A percentile compares a stretch with the other conserved stretches of the same genome.
phyloP scores from a whole-genome alignment of 2,888 invertebrate genomes.

The Scelioninae gen. 2 region DNA sequence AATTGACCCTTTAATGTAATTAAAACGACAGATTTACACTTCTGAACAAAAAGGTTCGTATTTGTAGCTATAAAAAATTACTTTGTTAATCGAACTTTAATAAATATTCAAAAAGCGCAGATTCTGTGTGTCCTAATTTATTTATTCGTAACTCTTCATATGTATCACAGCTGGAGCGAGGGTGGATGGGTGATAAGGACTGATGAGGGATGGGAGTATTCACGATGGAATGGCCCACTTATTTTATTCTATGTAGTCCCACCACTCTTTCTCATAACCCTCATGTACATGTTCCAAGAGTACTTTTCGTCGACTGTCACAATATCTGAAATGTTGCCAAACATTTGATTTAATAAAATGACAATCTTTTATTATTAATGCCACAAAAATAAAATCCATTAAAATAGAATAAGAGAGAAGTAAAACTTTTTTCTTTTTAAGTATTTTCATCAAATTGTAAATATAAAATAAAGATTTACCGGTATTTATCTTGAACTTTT shows the following conservation, averaged over 20 bases:
- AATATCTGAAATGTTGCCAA: conserved; percentile 87
- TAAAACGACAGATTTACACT: not conserved
- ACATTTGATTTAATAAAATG: too few species aligned
- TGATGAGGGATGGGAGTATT: conserved; percentile 18
- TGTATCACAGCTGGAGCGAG: conserved; percentile 74
- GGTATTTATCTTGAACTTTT: conserved; percentile 97
- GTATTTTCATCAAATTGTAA: not conserved
- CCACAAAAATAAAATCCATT: conserved; percentile 33
- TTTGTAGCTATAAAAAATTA: conserved; percentile 5
- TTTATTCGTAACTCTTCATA: not conserved
- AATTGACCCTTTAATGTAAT: conserved; percentile 6
- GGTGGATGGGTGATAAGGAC: conserved; percentile 63
- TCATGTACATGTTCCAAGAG: conserved; percentile 98
- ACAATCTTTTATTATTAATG: not conserved
- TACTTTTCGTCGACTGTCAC: conserved; percentile 96
- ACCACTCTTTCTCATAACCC: conserved; percentile 98
- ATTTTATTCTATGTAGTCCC: conserved; percentile 93
- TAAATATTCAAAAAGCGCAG: conserved; percentile 14
- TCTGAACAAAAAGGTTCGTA: too few species aligned
- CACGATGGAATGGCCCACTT: conserved; percentile 36
- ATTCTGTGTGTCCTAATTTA: not conserved
- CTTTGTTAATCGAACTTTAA: conserved; percentile 2
- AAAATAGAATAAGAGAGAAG: too few species aligned
- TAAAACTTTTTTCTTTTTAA: too few species aligned
- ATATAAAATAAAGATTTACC: conserved; percentile 10